phyloP scores from a whole-genome alignment of 2,797 vertebrate genomes.

The Pseudomugil gertrudae region DNA sequence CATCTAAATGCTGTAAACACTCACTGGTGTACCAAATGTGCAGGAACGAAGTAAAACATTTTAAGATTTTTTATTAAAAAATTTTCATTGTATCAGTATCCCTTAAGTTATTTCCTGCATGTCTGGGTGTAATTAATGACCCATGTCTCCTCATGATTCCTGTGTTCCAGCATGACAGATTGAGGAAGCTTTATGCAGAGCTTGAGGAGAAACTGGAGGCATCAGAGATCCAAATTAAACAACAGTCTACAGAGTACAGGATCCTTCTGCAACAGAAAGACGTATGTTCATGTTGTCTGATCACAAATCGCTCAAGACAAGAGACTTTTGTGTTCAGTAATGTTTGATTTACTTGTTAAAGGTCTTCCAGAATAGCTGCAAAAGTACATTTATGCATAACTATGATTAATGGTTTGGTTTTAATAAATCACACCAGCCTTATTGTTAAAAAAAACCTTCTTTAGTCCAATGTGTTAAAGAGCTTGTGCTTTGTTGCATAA shows the following conservation, averaged over 20 bases:
- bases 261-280: slow-evolving; percentile 93
- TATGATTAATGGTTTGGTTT: neutral
- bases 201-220: slow-evolving; percentile 95
- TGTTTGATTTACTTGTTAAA: neutral
- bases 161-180: slow-evolving; percentile 87
- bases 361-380: neutral
- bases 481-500: neutral
- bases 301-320: neutral
- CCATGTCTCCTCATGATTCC: neutral
- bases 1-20: neutral
- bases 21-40: neutral
- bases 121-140: neutral
- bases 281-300: slow-evolving; percentile 66
- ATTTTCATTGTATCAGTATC: neutral
- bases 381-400: neutral
- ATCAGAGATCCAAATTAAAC: slow-evolving; percentile 93
- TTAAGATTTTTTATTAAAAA: neutral
- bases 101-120: neutral
- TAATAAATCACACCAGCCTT: neutral
- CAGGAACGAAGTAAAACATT: neutral
- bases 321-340: neutral
- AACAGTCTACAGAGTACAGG: slow-evolving; percentile 89
- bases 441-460: too few species aligned
- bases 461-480: neutral
- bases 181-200: slow-evolving; percentile 87